Evolutionary conservation across 64 coral and sea anemone genomes (phyloP).

Genomic region (Actinia equina): DNA sequence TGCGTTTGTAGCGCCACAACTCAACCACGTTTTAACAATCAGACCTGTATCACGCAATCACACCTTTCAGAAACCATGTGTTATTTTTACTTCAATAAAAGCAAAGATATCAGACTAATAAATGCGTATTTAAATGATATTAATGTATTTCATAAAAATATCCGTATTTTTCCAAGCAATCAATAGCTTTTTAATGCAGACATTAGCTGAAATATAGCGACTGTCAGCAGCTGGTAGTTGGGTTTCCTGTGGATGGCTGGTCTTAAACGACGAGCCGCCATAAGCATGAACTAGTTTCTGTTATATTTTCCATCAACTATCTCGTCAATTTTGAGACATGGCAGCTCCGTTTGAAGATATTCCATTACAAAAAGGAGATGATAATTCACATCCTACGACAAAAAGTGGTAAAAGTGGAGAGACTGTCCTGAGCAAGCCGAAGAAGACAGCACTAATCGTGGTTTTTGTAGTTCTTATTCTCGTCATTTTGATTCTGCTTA

Average conservation of each 20-base stretch:
- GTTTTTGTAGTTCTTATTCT: neutral
- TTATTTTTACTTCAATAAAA: no score
- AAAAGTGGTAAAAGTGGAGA: neutral
- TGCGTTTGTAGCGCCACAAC: no score
- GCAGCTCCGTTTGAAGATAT: neutral
- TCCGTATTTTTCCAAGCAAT: no score
- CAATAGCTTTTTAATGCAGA: no score
- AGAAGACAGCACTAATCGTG: neutral
- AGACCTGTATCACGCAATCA: no score
- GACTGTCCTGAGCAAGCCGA: neutral
- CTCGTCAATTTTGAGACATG: neutral
- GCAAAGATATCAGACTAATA: no score
- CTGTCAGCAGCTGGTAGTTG: neutral
- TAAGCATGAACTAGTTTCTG: neutral
- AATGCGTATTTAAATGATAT: no score
- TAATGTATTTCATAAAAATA: no score
- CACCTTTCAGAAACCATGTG: no score
- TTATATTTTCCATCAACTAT: neutral
- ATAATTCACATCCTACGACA: neutral
- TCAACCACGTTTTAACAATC: no score
- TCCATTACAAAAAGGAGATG: neutral
- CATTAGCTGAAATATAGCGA: no score
- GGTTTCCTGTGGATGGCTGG: neutral
- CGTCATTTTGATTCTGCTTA: neutral
- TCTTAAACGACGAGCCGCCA: neutral